phyloP scores from a whole-genome alignment of 2,113 vertebrate species.

The Chascanopsetta lugubris region DNA sequence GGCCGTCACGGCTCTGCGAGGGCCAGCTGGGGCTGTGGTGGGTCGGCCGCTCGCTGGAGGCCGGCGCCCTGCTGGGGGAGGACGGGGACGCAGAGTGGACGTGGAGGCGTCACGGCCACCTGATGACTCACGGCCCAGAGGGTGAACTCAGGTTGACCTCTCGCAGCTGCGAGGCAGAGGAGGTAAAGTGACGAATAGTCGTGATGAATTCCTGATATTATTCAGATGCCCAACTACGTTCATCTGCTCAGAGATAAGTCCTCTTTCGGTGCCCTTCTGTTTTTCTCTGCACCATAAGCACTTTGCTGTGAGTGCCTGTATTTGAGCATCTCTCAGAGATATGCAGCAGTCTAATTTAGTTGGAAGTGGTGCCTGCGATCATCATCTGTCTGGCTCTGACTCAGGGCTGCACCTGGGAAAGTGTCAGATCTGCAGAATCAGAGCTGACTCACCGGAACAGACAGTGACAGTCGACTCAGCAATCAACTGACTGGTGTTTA shows the following conservation, averaged over 20 bases:
- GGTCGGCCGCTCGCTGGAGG: conserved; percentile 60
- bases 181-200: too few species aligned
- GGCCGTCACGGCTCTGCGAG: conserved; percentile 52
- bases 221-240: too few species aligned
- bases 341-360: background rate
- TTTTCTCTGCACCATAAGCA: too few species aligned
- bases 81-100: conserved; percentile 29
- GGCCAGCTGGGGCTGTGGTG: conserved; percentile 71
- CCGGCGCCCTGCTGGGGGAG: conserved; percentile 56
- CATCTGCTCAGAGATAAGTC: too few species aligned
- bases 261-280: too few species aligned
- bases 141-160: background rate
- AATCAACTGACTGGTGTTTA: too few species aligned
- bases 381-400: background rate
- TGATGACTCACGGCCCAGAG: background rate
- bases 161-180: conserved; percentile 5
- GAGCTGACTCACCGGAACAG: too few species aligned
- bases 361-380: conserved; percentile 4
- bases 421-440: too few species aligned
- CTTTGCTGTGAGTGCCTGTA: too few species aligned
- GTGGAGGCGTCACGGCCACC: background rate
- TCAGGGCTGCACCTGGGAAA: conserved; percentile 1
- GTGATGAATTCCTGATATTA: too few species aligned
- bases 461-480: too few species aligned
- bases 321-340: too few species aligned